Conservation (phyloP, 2,888 invertebrate species). For the Meliscaeva auricollis region DNA sequence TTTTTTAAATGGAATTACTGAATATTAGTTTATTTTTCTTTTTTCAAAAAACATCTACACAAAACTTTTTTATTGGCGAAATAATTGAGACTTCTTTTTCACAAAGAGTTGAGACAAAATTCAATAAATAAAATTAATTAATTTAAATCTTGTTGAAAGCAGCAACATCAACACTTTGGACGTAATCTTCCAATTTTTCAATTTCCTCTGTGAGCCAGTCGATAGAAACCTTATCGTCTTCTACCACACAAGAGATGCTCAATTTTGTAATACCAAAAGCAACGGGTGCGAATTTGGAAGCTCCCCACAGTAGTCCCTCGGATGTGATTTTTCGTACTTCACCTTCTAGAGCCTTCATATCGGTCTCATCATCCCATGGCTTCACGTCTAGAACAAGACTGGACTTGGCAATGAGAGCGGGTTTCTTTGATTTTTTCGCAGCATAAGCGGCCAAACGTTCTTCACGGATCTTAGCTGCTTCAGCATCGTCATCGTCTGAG, state of each 20-base stretch:
- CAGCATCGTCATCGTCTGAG: constrained; percentile 90
- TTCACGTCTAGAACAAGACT: constrained; percentile 97
- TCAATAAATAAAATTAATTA: background rate
- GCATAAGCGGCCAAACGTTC: constrained; percentile 95
- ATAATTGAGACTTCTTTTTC: background rate
- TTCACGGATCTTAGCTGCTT: constrained; percentile 91
- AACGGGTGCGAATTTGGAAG: constrained; percentile 94
- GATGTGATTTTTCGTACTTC: constrained; percentile 90
- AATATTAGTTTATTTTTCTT: constrained; percentile 8
- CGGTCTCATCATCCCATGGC: constrained; percentile 96
- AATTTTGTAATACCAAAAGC: constrained; percentile 97
- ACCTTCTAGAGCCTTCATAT: constrained; percentile 93
- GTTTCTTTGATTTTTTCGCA: constrained; percentile 96
- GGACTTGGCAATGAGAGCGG: constrained; percentile 95
- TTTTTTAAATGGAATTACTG: constrained; percentile 30
- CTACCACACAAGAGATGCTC: constrained; percentile 96
- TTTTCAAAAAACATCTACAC: constrained; percentile 31
- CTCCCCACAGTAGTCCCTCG: constrained; percentile 98
- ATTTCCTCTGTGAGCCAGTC: constrained; percentile 95
- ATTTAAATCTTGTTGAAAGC: constrained; percentile 96
- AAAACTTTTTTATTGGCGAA: constrained; percentile 2
- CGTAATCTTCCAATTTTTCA: constrained; percentile 92
- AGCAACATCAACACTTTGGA: constrained; percentile 96
- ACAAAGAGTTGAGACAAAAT: background rate
- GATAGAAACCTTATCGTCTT: constrained; percentile 97